Evolutionary conservation across 2,888 invertebrate genomes (phyloP).

Genomic region (Daptonema setosum): DNA sequence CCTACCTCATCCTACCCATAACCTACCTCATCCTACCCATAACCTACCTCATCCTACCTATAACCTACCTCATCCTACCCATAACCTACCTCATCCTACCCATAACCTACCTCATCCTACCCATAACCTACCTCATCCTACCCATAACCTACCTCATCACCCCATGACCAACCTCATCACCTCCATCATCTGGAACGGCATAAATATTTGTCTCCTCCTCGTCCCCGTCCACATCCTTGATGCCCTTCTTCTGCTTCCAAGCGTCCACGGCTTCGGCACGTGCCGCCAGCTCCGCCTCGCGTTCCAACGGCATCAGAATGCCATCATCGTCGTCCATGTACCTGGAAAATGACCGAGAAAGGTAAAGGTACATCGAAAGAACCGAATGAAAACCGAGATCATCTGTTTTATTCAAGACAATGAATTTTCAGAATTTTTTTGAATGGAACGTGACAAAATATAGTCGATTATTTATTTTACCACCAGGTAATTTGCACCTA

Average conservation of each 20-base stretch:
- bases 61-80: too few species aligned
- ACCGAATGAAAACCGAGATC: not conserved
- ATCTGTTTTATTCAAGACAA: conserved; percentile 2
- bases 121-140: too few species aligned
- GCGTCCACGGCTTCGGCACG: conserved; percentile 43
- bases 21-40: too few species aligned
- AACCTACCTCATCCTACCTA: too few species aligned
- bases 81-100: too few species aligned
- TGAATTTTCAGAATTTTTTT: not conserved
- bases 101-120: too few species aligned
- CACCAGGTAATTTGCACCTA: too few species aligned
- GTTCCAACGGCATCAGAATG: conserved; percentile 64
- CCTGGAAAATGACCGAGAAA: not conserved
- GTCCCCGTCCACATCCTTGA: conserved; percentile 20
- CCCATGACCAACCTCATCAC: not conserved
- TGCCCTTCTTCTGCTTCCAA: conserved; percentile 43
- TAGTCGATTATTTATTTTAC: too few species aligned
- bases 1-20: too few species aligned
- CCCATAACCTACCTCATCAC: not conserved
- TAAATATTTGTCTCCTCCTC: conserved; percentile 20
- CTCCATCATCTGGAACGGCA: conserved; percentile 10
- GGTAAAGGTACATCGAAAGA: not conserved
- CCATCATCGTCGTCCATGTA: conserved; percentile 88
- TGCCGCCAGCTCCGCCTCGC: conserved; percentile 48
- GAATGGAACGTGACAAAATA: too few species aligned